Evolutionary conservation across 2,888 invertebrate species (phyloP).

Genomic region (Tipula confusa): DNA sequence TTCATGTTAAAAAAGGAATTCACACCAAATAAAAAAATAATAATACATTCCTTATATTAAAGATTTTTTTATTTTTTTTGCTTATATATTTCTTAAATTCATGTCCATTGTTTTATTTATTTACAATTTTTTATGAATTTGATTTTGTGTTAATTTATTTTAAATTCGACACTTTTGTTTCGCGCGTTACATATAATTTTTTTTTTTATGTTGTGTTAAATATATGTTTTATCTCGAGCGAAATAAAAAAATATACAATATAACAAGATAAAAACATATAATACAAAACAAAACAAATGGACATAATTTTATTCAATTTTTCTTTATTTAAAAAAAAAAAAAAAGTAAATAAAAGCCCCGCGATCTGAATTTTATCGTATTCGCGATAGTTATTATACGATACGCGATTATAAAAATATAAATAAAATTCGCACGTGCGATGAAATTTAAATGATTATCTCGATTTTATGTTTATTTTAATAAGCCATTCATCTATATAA

Average conservation of each 20-base stretch:
- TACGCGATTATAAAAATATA: not conserved
- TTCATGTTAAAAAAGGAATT: constrained; percentile 29
- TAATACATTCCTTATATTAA: constrained; percentile 26
- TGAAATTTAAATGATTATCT: not conserved
- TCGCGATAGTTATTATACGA: no score
- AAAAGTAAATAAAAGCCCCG: not conserved
- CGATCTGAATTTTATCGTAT: not conserved
- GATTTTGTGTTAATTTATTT: constrained; percentile 30
- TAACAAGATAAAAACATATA: constrained; percentile 20
- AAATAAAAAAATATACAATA: not conserved
- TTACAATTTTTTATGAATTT: constrained; percentile 29
- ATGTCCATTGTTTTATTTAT: constrained; percentile 29
- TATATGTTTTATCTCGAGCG: not conserved
- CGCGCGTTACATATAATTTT: constrained; percentile 20
- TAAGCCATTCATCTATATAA: not conserved
- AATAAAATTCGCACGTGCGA: constrained; percentile 21
- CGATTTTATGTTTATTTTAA: not conserved
- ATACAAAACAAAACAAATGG: constrained; percentile 14
- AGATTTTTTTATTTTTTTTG: not conserved
- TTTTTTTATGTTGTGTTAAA: constrained; percentile 15
- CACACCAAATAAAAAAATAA: constrained; percentile 20
- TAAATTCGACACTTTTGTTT: constrained; percentile 30
- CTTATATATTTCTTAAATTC: constrained; percentile 20
- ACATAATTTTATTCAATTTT: constrained; percentile 14
- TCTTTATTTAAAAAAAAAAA: not conserved